phyloP scores from a whole-genome alignment of 2,113 vertebrate species.

The Megaceryle torquata region DNA sequence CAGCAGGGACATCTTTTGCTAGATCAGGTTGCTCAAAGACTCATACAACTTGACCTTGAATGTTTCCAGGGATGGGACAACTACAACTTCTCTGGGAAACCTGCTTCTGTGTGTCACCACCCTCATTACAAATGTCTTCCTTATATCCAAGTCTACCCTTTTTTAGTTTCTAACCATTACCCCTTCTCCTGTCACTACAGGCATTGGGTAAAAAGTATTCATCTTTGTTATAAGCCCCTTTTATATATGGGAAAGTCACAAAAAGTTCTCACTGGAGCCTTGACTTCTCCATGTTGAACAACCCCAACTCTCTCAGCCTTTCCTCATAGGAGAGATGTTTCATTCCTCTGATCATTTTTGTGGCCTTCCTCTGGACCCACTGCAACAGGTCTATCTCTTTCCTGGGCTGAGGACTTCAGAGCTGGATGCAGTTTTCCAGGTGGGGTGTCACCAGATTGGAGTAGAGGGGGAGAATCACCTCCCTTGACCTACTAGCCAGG shows the following conservation, averaged over 20 bases:
- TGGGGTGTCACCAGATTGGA: not conserved
- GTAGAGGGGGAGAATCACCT: not conserved
- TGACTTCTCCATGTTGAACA: not conserved
- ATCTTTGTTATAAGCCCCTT: not conserved
- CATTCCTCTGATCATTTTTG: not conserved
- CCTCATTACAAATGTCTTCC: not conserved
- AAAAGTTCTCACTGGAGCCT: not conserved
- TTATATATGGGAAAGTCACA: not conserved
- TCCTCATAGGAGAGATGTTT: not conserved
- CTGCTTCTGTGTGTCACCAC: not conserved
- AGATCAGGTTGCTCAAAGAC: not conserved
- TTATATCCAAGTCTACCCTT: not conserved
- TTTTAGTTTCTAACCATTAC: not conserved
- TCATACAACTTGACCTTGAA: not conserved
- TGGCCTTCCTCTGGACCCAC: not conserved
- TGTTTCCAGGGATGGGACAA: not conserved
- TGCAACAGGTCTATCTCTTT: not conserved
- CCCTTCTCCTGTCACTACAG: not conserved
- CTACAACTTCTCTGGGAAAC: not conserved
- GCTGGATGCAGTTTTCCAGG: not conserved
- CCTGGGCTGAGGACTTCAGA: not conserved
- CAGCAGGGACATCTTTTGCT: not conserved
- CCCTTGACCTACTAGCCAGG: fast-evolving
- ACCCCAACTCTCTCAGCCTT: not conserved
- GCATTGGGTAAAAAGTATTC: not conserved